phyloP scores from a whole-genome alignment of 1,140 invertebrate genomes.

The Lepidurus apus region DNA sequence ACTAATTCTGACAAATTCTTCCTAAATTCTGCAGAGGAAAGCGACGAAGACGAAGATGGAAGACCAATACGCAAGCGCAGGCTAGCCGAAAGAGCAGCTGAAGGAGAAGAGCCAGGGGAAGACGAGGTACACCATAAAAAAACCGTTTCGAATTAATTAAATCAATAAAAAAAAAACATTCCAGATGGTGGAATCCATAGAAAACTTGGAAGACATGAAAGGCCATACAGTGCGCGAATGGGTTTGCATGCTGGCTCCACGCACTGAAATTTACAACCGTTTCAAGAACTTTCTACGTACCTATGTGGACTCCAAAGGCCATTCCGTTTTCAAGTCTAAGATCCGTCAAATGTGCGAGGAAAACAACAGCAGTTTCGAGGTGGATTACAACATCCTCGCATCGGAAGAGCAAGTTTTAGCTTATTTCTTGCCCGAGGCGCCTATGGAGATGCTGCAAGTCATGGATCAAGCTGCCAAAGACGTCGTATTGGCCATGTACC shows the following conservation, averaged over 20 bases:
- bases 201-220: slow-evolving; percentile 95
- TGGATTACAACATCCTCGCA: slow-evolving; percentile 88
- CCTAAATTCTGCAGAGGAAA: slow-evolving; percentile 46
- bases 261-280: slow-evolving; percentile 91
- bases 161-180: too few relatives aligned
- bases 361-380: slow-evolving; percentile 75
- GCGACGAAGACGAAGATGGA: slow-evolving; percentile 61
- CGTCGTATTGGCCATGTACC: slow-evolving; percentile 89
- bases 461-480: slow-evolving; percentile 95
- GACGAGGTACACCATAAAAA: slow-evolving; percentile 50
- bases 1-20: too few relatives aligned
- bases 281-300: slow-evolving; percentile 94
- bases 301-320: slow-evolving; percentile 76
- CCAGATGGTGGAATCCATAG: slow-evolving; percentile 89
- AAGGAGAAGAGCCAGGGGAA: slow-evolving; percentile 68
- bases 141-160: not conserved
- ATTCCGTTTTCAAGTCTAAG: slow-evolving; percentile 86
- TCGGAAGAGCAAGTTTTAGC: slow-evolving; percentile 86
- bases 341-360: slow-evolving; percentile 90
- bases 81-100: slow-evolving; percentile 75
- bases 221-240: slow-evolving; percentile 88
- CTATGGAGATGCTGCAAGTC: slow-evolving; percentile 89
- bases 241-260: slow-evolving; percentile 91
- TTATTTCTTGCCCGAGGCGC: slow-evolving; percentile 95
- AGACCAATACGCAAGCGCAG: slow-evolving; percentile 63